Evolutionary conservation across 1,140 invertebrate genomes (phyloP), one percentile per base, ranked within the genome.

Genomic region (Caerostris extrusa): DNA sequence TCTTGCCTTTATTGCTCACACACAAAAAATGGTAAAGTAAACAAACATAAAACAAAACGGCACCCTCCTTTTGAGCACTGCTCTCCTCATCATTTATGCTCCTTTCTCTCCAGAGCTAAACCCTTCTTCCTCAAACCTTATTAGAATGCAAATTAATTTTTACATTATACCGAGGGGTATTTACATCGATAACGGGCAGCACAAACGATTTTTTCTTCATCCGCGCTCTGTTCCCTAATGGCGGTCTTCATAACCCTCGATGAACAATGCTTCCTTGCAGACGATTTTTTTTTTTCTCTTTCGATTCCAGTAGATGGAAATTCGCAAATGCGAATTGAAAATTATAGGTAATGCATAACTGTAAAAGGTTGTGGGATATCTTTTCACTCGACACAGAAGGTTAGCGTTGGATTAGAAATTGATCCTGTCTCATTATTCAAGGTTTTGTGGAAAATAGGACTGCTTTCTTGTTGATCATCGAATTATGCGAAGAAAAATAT

Each of bases 141-240:
- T 92, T 92, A 92, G 90, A 92, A 92, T 92, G 90, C 90, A 92
- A 92, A 92, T 92, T 92, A 92, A 92, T 92, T 92, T n/a, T 92
- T 92, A 85, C 90, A 92, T 92, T 92, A 92, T 67, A 92, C 71
- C 81, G 58, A 85, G 60, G 60, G 89, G 57, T 50, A 83, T 92
- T 85, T 85, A 81, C 90, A 92, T 92, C 90, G 82, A 92, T 92
- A 82, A 92, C 85, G 81, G n/a, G 53, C 7, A n/a, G 90, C 82
- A 92, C 85, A 85, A 92, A 57, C 81, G 81, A 92, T 92, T 92
- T 92, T 92, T n/a, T 85, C 85, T 61, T 55, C 58, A 19, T 34
- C 50, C 64, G 7, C 58, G 10, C 58, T 81, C 69, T 56, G 12
- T 69, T 64, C 67, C 56, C 55, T 61, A 50, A 17, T n/a, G 90